Percentiles rank a stretch among this genome's conserved stretches.
These are phyloP conservation scores for Ciconia stormi DNA, from an alignment of 2,113 vertebrate species.

Conservation along the genomic window DNA sequence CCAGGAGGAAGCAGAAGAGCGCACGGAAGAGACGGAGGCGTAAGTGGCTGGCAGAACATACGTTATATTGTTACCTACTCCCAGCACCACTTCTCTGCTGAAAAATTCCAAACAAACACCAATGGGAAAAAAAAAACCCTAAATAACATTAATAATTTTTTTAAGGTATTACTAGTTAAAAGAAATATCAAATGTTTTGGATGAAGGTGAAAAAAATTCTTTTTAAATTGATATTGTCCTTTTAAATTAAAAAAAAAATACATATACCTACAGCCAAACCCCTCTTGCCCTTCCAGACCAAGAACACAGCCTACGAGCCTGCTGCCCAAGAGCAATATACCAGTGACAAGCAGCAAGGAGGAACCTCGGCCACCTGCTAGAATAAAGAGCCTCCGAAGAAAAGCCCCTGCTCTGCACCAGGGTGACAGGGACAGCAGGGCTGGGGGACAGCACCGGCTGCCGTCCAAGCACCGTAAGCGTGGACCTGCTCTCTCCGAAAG, in stretches of 20 bases:
- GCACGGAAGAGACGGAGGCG: not conserved
- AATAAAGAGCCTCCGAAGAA: not conserved
- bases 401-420: not conserved
- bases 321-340: not conserved
- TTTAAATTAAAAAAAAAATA: not conserved
- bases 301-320: not conserved
- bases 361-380: not conserved
- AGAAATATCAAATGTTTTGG: not conserved
- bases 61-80: not conserved
- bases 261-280: not conserved
- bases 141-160: not conserved
- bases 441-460: not conserved
- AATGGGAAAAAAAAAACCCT: fast-evolving
- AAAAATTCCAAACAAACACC: not conserved
- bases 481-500: not conserved
- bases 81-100: not conserved
- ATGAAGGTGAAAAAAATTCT: not conserved
- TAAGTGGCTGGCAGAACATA: not conserved
- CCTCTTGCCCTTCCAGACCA: not conserved
- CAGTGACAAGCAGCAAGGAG: not conserved
- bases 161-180: not conserved
- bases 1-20: not conserved
- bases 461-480: fast-evolving
- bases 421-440: not conserved
- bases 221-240: not conserved